Percentiles rank a stretch among this genome's conserved stretches.
Evolutionary conservation across 2,797 vertebrate species (phyloP).

Genomic region (Taenioides sp.): DNA sequence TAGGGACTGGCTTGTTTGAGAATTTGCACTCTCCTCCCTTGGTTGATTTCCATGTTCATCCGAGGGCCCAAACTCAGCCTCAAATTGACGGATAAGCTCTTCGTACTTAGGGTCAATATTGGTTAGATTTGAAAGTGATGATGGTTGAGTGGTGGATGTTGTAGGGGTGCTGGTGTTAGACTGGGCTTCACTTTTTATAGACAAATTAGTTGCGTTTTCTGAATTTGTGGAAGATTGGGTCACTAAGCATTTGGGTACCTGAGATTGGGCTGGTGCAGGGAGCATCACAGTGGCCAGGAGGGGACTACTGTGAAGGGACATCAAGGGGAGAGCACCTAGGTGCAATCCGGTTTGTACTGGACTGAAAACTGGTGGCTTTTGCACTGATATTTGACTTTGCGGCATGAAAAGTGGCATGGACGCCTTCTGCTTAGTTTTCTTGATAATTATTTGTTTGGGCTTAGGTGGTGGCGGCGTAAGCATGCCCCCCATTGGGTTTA

Average conservation of each 20-base stretch:
- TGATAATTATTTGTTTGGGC: slow-evolving; percentile 91
- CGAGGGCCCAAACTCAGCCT: slow-evolving; percentile 90
- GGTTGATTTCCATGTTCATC: slow-evolving; percentile 60
- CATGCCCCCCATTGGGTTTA: slow-evolving; percentile 71
- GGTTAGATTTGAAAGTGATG: slow-evolving; percentile 71
- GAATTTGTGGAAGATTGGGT: slow-evolving; percentile 60
- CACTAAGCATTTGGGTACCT: slow-evolving; percentile 84
- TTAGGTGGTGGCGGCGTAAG: slow-evolving; percentile 62
- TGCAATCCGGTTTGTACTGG: slow-evolving; percentile 65
- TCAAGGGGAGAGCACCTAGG: slow-evolving; percentile 66
- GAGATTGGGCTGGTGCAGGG: slow-evolving; percentile 84
- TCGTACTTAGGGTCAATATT: slow-evolving; percentile 91
- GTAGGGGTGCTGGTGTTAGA: slow-evolving; percentile 62
- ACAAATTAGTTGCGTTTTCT: slow-evolving; percentile 53
- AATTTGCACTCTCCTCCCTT: slow-evolving; percentile 42
- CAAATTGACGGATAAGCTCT: slow-evolving; percentile 94
- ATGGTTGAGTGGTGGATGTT: slow-evolving; percentile 68
- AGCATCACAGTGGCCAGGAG: slow-evolving; percentile 80
- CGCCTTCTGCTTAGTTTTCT: slow-evolving; percentile 89
- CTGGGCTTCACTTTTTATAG: slow-evolving; percentile 40
- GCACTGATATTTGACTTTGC: slow-evolving; percentile 83
- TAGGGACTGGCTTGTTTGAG: slow-evolving; percentile 46
- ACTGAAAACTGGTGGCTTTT: slow-evolving; percentile 63
- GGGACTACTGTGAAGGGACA: slow-evolving; percentile 60
- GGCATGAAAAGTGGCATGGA: slow-evolving; percentile 88